Base-by-base conservation (phyloP, 2,888 invertebrate genomes). In the Patella depressa region DNA sequence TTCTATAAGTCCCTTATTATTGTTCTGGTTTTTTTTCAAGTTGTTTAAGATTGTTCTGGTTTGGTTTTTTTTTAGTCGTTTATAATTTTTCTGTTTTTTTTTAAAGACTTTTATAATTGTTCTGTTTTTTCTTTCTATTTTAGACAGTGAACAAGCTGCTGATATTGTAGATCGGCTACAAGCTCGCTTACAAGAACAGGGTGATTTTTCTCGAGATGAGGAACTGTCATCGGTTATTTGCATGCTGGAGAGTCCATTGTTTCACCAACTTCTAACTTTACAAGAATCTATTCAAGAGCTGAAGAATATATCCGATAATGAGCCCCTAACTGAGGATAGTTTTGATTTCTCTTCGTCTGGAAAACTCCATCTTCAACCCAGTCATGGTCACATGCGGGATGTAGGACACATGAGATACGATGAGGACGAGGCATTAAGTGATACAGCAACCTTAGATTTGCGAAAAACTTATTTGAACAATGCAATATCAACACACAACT, bases 231-330 rank as follows among this genome's bases (percentile, higher is more conserved):
- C 96, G 82, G 93, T 97, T 71, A 94, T 97, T 85, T 95, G 95
- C 82, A 94, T 97, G 81, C 89, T 92, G 81, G 96, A 97, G 88
- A 97, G 97, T 93, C 98, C 98, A 3, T 96, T 98, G 76, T 95
- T 98, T 87, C 94, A 96, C 82, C 96, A 96, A 88, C 96, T 98
- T 87, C 96, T 97, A 24, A 96, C 96, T 77, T 95, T 98, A 80
- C 95, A 98, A 93, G 97, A 98, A 90, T 97, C 98, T 0, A 93
- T 98, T 71, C 94, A 95, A 72, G 96, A 97, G 92, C 93, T 98
- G 77, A 96, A 96, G 71, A 85, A 97, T 97, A 92, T 94, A 69
- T 78, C 85, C 24, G 73, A 71, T 14, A 74, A 75, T 12, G 82
- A 80, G 34, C 78, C 77, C 0, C 72, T 85, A 15, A 79, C 78